phyloP scores from a whole-genome alignment of 2,797 vertebrate genomes.

The Poeciliopsis gracilis region DNA sequence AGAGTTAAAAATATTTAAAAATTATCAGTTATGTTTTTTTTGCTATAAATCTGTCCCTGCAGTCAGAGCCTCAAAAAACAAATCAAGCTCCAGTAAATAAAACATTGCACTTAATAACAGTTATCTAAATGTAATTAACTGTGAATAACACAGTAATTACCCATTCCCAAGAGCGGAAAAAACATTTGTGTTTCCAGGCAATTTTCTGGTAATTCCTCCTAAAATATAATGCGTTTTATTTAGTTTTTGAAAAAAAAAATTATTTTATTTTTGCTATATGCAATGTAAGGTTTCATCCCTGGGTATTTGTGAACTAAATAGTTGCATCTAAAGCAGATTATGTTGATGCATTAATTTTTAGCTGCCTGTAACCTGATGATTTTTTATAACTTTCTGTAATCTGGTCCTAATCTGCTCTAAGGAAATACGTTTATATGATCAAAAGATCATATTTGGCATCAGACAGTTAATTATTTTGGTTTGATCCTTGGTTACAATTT shows the following conservation, averaged over 20 bases:
- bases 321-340: neutral
- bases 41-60: neutral
- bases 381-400: neutral
- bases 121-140: neutral
- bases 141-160: neutral
- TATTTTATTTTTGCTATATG: neutral
- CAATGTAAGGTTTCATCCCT: neutral
- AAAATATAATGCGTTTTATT: neutral
- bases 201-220: neutral
- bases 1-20: neutral
- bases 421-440: neutral
- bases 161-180: neutral
- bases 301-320: neutral
- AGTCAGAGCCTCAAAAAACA: neutral
- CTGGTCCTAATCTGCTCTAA: neutral
- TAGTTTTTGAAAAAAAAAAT: neutral
- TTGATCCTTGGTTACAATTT: neutral
- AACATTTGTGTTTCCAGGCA: neutral
- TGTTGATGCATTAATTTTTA: neutral
- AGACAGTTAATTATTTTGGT: neutral
- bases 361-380: neutral
- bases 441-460: neutral
- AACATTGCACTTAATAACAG: neutral
- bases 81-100: neutral
- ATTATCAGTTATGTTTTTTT: neutral